These are phyloP conservation scores for Thryonomys swinderianus DNA, from an alignment of 2,113 vertebrate genomes.

Conservation along the genomic window DNA sequence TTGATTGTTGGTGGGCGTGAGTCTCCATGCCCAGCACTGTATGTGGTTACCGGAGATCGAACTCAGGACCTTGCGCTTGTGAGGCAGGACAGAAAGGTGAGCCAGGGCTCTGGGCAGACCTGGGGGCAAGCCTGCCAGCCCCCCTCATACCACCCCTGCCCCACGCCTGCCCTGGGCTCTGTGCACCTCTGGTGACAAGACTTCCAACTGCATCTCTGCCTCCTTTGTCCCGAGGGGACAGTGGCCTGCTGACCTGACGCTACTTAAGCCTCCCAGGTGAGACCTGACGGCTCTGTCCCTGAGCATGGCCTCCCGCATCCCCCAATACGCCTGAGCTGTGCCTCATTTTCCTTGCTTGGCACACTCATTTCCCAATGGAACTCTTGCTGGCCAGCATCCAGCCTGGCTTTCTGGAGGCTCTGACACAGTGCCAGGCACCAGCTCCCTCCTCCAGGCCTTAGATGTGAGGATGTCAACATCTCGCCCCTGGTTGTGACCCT, in stretches of 20 bases:
- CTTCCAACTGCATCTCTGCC: background rate
- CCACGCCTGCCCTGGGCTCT: background rate
- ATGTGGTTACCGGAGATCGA: too few species aligned
- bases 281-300: background rate
- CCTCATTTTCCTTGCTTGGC: background rate
- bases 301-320: background rate
- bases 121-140: background rate
- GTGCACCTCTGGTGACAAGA: background rate
- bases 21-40: too few species aligned
- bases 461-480: background rate
- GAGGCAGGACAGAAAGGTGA: rapidly evolving
- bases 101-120: background rate
- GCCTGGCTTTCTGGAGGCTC: background rate
- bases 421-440: background rate
- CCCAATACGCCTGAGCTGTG: background rate
- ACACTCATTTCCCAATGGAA: background rate
- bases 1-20: too few species aligned
- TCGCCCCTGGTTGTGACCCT: background rate
- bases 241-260: background rate
- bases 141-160: too few species aligned
- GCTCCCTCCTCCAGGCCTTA: background rate
- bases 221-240: background rate
- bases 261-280: background rate
- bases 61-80: too few species aligned
- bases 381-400: background rate